A percentile compares a stretch with the other conserved stretches of the same genome.
phyloP scores from a whole-genome alignment of 2,113 vertebrate species.

The Rhinoderma darwinii region DNA sequence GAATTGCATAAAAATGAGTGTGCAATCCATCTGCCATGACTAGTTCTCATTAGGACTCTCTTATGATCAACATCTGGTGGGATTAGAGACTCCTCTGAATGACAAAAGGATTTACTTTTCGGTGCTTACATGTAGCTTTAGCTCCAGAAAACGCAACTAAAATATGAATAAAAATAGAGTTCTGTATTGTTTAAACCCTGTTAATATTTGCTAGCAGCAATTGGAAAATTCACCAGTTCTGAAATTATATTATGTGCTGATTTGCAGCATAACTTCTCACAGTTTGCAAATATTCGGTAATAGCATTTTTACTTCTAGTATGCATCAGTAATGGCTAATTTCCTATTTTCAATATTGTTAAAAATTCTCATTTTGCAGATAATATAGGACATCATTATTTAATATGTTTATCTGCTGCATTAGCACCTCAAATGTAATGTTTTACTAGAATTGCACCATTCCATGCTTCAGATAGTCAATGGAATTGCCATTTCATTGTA shows the following conservation, averaged over 20 bases:
- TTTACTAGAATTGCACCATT: no score
- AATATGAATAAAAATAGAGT: constrained; percentile 67
- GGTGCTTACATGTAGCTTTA: constrained; percentile 64
- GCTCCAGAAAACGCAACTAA: constrained; percentile 54
- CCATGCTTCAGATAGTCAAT: no score
- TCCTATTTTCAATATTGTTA: background rate
- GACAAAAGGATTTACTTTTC: constrained; percentile 64
- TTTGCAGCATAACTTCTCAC: background rate
- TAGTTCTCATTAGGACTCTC: constrained; percentile 63
- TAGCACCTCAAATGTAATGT: no score
- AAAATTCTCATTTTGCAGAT: background rate
- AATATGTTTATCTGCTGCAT: background rate
- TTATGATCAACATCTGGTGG: constrained; percentile 67
- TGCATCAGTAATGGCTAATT: background rate
- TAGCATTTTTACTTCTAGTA: background rate
- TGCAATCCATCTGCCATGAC: constrained; percentile 63
- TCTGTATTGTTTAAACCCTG: constrained; percentile 65
- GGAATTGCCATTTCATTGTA: no score
- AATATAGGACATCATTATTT: background rate
- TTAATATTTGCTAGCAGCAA: constrained; percentile 47
- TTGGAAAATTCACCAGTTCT: background rate
- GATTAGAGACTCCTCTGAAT: constrained; percentile 63
- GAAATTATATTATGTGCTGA: background rate
- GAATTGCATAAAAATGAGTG: constrained; percentile 62
- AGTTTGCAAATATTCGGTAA: background rate